Percentiles rank a stretch among this genome's conserved stretches.
Conservation (phyloP, 2,888 invertebrate genomes). For the Calameuta pallipes region DNA sequence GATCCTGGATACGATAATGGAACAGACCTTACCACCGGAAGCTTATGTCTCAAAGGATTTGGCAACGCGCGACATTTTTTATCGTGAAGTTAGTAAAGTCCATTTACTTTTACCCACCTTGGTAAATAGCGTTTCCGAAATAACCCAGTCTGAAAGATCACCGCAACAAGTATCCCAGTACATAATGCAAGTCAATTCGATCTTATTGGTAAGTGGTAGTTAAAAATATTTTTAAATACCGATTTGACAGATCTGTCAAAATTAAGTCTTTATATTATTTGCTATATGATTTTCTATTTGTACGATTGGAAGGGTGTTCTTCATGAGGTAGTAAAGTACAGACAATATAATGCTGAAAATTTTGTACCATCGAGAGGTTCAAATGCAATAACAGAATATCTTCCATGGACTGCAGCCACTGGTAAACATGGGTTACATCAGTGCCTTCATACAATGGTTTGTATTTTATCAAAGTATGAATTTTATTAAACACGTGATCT, state of each 20-base stretch:
- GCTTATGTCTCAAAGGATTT: slow-evolving; percentile 63
- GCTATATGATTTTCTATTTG: neutral
- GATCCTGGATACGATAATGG: slow-evolving; percentile 51
- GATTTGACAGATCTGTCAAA: neutral
- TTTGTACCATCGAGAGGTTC: slow-evolving; percentile 66
- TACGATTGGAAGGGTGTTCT: slow-evolving; percentile 69
- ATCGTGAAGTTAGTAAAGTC: slow-evolving; percentile 76
- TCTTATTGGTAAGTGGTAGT: slow-evolving; percentile 52
- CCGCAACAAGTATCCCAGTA: slow-evolving; percentile 70
- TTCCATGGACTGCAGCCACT: slow-evolving; percentile 81
- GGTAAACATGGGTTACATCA: slow-evolving; percentile 68
- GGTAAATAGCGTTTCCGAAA: slow-evolving; percentile 71
- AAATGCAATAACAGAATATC: slow-evolving; percentile 69
- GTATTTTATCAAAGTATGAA: neutral
- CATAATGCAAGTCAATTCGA: slow-evolving; percentile 57
- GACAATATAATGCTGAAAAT: slow-evolving; percentile 71
- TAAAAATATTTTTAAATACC: neutral
- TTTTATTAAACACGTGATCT: neutral
- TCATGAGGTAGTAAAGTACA: slow-evolving; percentile 74
- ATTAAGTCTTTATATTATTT: neutral
- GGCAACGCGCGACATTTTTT: slow-evolving; percentile 81
- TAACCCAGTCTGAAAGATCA: slow-evolving; percentile 71
- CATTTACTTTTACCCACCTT: slow-evolving; percentile 76
- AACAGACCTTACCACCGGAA: slow-evolving; percentile 51
- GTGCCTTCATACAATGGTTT: slow-evolving; percentile 58